Percentiles rank a stretch among this genome's conserved stretches.
Conservation (phyloP, 1,140 invertebrate genomes). For the Anoplophora glabripennis region DNA sequence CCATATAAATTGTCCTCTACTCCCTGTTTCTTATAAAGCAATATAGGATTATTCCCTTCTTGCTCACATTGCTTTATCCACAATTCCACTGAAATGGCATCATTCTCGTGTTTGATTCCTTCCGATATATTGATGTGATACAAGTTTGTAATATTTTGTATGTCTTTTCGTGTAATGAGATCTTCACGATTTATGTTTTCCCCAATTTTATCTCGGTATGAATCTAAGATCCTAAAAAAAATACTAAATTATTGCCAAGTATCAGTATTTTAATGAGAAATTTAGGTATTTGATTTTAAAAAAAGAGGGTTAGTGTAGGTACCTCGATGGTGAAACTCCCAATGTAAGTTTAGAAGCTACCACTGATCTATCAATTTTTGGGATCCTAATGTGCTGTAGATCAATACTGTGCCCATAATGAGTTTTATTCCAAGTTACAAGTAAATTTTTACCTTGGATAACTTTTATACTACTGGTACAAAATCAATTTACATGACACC, state of each 20-base stretch:
- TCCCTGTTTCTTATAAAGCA: slow-evolving; percentile 14
- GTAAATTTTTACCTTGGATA: background rate
- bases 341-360: slow-evolving; percentile 13
- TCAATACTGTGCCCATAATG: background rate
- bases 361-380: background rate
- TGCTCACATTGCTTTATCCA: slow-evolving; percentile 15
- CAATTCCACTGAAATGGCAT: slow-evolving; percentile 15
- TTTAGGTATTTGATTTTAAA: too few species aligned
- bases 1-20: background rate
- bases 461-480: background rate
- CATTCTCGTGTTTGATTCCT: slow-evolving; percentile 1
- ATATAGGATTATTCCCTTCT: background rate
- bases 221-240: background rate
- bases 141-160: too few species aligned
- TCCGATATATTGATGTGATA: too few species aligned
- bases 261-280: too few species aligned
- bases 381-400: background rate
- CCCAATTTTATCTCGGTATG: background rate
- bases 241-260: too few species aligned
- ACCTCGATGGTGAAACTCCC: slow-evolving; percentile 7
- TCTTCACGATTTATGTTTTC: background rate
- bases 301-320: too few species aligned
- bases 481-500: background rate
- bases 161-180: too few species aligned
- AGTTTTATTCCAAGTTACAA: background rate